Evolutionary conservation across 2,113 vertebrate species (phyloP).

Genomic region (Pithys albifrons): DNA sequence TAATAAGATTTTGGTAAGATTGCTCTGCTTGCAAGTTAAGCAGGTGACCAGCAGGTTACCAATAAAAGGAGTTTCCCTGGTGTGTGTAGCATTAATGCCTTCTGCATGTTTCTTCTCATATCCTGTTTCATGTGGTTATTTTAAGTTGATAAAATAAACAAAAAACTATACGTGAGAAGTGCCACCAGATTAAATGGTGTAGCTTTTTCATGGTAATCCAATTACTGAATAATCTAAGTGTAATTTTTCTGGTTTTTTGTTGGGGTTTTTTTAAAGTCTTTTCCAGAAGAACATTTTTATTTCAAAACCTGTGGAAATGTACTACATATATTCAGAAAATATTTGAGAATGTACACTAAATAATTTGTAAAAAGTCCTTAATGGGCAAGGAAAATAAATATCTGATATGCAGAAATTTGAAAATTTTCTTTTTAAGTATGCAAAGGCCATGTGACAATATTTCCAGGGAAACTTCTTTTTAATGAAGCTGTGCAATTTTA

Average conservation of each 20-base stretch:
- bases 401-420: neutral
- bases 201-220: neutral
- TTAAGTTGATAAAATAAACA: neutral
- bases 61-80: neutral
- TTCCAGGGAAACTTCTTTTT: neutral
- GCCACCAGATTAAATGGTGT: neutral
- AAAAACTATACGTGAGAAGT: neutral
- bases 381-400: neutral
- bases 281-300: neutral
- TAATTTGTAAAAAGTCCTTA: neutral
- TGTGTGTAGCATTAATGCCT: neutral
- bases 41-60: neutral
- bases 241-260: neutral
- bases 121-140: neutral
- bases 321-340: neutral
- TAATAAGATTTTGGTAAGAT: neutral
- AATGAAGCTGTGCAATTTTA: neutral
- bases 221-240: neutral
- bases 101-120: neutral
- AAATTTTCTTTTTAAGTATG: neutral
- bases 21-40: slow-evolving; percentile 11
- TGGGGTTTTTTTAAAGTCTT: neutral
- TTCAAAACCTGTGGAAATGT: neutral
- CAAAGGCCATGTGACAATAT: neutral
- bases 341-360: neutral